These are phyloP conservation scores for Numenius phaeopus DNA, from an alignment of 2,797 vertebrate genomes.

Conservation along the genomic window DNA sequence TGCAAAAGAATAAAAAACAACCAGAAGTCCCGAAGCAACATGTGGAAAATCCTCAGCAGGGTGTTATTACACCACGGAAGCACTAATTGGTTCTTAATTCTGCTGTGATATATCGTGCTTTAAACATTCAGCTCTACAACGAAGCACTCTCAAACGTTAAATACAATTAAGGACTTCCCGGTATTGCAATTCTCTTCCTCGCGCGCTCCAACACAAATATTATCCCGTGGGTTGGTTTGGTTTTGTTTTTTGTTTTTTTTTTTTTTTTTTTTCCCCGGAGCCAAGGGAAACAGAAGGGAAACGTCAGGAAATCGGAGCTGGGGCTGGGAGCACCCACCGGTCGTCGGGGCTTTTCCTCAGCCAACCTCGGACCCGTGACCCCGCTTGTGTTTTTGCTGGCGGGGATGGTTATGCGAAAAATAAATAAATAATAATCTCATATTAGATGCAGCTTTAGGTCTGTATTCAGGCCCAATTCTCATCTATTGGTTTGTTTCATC, in stretches of 20 bases:
- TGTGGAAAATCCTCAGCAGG: neutral
- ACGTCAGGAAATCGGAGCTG: neutral
- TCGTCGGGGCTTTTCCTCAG: fast-evolving
- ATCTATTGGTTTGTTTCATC: neutral
- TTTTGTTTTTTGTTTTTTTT: too few species aligned
- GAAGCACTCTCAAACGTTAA: neutral
- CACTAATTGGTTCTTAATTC: neutral
- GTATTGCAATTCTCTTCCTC: neutral
- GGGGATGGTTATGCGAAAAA: neutral
- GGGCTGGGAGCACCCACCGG: neutral
- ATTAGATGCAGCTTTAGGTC: neutral
- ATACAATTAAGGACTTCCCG: neutral
- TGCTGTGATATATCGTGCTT: neutral
- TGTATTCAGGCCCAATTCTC: neutral
- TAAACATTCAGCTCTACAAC: neutral
- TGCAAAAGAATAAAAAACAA: neutral
- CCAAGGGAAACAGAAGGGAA: neutral
- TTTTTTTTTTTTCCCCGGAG: neutral
- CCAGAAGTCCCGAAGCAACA: neutral
- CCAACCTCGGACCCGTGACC: neutral
- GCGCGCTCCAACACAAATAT: neutral
- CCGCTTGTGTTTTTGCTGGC: neutral
- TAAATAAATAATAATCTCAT: neutral
- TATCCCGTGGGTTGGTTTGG: neutral
- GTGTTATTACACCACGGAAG: neutral